Evolutionary conservation across 2,888 invertebrate genomes (phyloP), one percentile per base, ranked within the genome.

Genomic region (Megaustenia siamemsis): DNA sequence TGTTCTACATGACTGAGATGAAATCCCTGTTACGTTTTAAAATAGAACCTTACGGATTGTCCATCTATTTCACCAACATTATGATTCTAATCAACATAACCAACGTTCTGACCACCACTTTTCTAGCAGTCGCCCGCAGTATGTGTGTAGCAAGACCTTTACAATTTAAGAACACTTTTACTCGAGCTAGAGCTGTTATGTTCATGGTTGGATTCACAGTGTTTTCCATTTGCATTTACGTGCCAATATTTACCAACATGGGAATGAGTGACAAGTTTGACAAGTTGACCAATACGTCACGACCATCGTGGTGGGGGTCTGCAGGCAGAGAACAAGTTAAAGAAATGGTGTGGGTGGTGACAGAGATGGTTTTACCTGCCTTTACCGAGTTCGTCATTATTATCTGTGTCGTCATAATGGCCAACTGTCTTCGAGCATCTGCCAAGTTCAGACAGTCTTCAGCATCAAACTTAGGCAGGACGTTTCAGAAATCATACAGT

Each of bases 391-490:
- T 73, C 8, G 43, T 73, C 5, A 49, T 73, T 73, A 24, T 43
- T 49, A 35, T 73, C 2, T 73, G 79, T 60, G 66, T 79, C 63
- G 66, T 79, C 43, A 63, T 79, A 32, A 66, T 79, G 79, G 21
- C 28, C 24, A 63, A 53, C 24, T 66, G 60, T 60, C 79, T 79
- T 12, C 60, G n/a, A n/a, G 40, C n/a, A 79, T n/a, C 79, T 38
- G n/a, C 79, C 38, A 60, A 40, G n/a, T 79, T 79, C 77, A n/a
- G 77, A 32, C 49, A 77, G 21, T 28, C 43, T 24, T 53, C 53
- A 18, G 49, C 21, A 1, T 24, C 66, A 21, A 24, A 24, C 5
- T 15, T 40, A 0, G 0, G 18, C 2, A 69, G 24, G 8, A 18
- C 21, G 0, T 56, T 56, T 56, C 12, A 6, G 15, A 49, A 6